A percentile compares a stretch with the other conserved stretches of the same genome.
Conservation (phyloP, 1,140 invertebrate species). For the Neodiprion fabricii region DNA sequence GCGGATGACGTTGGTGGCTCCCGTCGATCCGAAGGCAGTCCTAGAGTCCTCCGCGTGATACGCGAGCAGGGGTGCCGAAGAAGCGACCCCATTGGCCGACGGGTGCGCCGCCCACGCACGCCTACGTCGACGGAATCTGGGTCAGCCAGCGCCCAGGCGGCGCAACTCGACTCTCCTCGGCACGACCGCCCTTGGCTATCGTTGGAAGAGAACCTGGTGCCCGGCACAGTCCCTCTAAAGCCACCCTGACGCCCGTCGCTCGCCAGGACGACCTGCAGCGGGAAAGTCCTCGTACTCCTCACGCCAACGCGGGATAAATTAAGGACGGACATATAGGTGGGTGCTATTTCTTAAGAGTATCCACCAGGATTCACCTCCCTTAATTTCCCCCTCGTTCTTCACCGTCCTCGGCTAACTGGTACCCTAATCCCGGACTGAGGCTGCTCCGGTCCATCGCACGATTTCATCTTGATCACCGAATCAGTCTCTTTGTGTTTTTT, state of each 20-base stretch:
- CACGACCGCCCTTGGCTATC: slow-evolving; percentile 39
- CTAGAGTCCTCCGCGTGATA: not conserved
- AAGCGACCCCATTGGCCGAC: slow-evolving; percentile 11
- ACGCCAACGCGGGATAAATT: slow-evolving; percentile 1
- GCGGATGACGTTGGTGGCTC: not conserved
- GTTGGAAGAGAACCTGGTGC: slow-evolving; percentile 39
- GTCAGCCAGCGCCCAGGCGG: slow-evolving; percentile 50
- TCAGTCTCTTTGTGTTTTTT: too few relatives aligned
- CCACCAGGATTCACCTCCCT: too few relatives aligned
- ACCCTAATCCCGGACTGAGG: too few relatives aligned
- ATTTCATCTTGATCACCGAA: too few relatives aligned
- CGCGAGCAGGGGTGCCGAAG: not conserved
- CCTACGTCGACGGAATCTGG: slow-evolving; percentile 43
- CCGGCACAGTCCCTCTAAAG: slow-evolving; percentile 54
- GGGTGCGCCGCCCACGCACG: slow-evolving; percentile 23
- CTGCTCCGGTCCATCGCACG: too few relatives aligned
- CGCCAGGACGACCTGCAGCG: slow-evolving; percentile 36
- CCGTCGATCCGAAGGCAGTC: not conserved
- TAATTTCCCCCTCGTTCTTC: not conserved
- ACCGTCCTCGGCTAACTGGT: not conserved
- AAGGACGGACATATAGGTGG: slow-evolving; percentile 8
- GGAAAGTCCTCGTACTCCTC: slow-evolving; percentile 23
- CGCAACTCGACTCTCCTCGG: slow-evolving; percentile 46
- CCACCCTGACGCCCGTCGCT: slow-evolving; percentile 52
- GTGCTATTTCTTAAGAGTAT: not conserved